Percentiles rank a stretch among this genome's conserved stretches.
phyloP scores from a whole-genome alignment of 2,113 vertebrate species.

The Talpa occidentalis region DNA sequence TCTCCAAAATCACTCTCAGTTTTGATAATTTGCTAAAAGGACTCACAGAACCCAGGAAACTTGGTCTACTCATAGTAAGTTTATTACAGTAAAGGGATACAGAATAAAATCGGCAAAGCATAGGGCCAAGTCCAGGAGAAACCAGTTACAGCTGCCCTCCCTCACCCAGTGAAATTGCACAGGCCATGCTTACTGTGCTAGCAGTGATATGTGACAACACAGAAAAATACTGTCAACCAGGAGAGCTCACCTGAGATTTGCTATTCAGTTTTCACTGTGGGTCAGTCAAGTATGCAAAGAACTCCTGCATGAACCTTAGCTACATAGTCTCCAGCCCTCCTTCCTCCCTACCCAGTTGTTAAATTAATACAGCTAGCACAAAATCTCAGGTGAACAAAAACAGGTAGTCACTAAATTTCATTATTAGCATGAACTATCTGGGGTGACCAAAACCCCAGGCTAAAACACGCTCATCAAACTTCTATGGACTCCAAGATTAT shows the following conservation, averaged over 20 bases:
- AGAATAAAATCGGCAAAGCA: conserved; percentile 4
- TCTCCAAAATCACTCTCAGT: neutral
- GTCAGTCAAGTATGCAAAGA: neutral
- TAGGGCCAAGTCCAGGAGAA: neutral
- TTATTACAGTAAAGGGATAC: conserved; percentile 34
- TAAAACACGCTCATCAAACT: neutral
- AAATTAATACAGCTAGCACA: neutral
- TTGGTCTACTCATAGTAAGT: neutral
- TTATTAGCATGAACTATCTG: neutral
- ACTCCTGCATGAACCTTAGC: neutral
- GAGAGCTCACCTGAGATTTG: neutral
- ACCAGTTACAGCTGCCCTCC: neutral
- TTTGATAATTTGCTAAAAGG: neutral
- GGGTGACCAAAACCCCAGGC: neutral
- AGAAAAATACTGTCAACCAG: neutral
- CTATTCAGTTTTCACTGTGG: neutral
- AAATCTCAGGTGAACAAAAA: conserved; percentile 6
- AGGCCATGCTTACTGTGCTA: neutral
- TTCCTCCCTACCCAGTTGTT: neutral
- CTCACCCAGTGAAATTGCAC: neutral
- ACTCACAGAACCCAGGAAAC: conserved; percentile 17
- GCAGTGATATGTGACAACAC: neutral
- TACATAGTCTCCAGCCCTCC: neutral
- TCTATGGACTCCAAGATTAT: neutral
- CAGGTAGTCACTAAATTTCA: neutral